phyloP scores from a whole-genome alignment of 2,797 vertebrate genomes.

The Tolypeutes matacus region DNA sequence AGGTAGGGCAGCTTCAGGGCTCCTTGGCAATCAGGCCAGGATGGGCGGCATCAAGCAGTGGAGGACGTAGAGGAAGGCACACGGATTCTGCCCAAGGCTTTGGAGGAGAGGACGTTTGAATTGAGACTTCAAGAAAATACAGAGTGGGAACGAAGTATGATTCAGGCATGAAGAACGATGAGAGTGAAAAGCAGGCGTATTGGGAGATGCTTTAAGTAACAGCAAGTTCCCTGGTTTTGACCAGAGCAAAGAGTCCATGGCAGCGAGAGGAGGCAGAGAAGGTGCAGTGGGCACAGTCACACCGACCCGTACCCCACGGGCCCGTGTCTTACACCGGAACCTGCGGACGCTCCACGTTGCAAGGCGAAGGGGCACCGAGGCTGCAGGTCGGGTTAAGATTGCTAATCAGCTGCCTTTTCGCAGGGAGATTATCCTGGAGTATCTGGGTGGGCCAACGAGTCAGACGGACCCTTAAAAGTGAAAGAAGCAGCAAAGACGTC shows the following conservation, averaged over 20 bases:
- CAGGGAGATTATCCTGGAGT: not conserved
- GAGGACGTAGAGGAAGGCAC: not conserved
- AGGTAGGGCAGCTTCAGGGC: not conserved
- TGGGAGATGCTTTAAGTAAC: not conserved
- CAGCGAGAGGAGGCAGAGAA: not conserved
- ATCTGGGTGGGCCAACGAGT: not conserved
- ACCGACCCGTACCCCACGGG: rapidly evolving
- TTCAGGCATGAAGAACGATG: not conserved
- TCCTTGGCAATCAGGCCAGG: not conserved
- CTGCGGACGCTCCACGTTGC: not conserved
- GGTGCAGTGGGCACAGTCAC: rapidly evolving
- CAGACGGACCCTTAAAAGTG: not conserved
- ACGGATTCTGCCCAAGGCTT: too few relatives aligned
- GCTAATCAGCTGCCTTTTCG: not conserved
- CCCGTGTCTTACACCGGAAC: not conserved
- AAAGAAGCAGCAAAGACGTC: not conserved
- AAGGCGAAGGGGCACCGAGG: not conserved
- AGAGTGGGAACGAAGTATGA: not conserved
- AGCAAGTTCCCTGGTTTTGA: not conserved
- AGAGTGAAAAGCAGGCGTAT: not conserved
- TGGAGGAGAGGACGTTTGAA: not conserved
- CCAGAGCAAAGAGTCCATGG: not conserved
- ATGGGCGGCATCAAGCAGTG: too few relatives aligned
- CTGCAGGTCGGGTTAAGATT: not conserved
- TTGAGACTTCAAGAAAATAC: not conserved